Conservation (phyloP, 1,140 invertebrate genomes). For the Drosophila athabasca region DNA sequence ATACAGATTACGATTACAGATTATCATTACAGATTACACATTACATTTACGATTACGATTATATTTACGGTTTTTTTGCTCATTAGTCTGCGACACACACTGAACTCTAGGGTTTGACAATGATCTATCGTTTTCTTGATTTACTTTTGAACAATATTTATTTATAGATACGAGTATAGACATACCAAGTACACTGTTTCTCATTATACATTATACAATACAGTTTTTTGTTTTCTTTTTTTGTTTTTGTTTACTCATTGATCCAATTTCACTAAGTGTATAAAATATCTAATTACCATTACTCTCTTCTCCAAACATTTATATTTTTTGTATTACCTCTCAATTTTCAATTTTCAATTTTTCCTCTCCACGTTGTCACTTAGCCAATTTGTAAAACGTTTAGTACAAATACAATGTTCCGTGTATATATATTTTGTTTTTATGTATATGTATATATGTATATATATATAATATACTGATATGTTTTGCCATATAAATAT, state of each 20-base stretch:
- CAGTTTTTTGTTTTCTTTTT: slow-evolving; percentile 30
- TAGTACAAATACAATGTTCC: slow-evolving; percentile 81
- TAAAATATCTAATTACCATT: slow-evolving; percentile 74
- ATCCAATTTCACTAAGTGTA: slow-evolving; percentile 77
- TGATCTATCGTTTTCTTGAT: slow-evolving; percentile 51
- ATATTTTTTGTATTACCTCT: slow-evolving; percentile 30
- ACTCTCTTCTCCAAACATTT: slow-evolving; percentile 33
- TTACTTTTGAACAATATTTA: slow-evolving; percentile 68
- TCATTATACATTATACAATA: slow-evolving; percentile 65
- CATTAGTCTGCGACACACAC: slow-evolving; percentile 62
- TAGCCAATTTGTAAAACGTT: slow-evolving; percentile 82
- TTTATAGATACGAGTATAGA: slow-evolving; percentile 71
- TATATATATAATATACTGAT: slow-evolving; percentile 71
- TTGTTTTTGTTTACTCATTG: slow-evolving; percentile 51
- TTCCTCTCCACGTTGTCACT: slow-evolving; percentile 42
- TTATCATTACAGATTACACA: slow-evolving; percentile 29
- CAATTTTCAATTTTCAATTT: slow-evolving; percentile 6
- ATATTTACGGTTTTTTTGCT: slow-evolving; percentile 41
- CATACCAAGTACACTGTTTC: slow-evolving; percentile 69
- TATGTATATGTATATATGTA: slow-evolving; percentile 55
- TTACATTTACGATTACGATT: slow-evolving; percentile 56
- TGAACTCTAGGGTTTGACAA: slow-evolving; percentile 61
- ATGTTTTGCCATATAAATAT: slow-evolving; percentile 81
- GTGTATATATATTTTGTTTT: slow-evolving; percentile 56
- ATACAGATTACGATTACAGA: slow-evolving; percentile 41